phyloP scores from a whole-genome alignment of 2,888 invertebrate genomes.

The Hirtodrosophila confusa region DNA sequence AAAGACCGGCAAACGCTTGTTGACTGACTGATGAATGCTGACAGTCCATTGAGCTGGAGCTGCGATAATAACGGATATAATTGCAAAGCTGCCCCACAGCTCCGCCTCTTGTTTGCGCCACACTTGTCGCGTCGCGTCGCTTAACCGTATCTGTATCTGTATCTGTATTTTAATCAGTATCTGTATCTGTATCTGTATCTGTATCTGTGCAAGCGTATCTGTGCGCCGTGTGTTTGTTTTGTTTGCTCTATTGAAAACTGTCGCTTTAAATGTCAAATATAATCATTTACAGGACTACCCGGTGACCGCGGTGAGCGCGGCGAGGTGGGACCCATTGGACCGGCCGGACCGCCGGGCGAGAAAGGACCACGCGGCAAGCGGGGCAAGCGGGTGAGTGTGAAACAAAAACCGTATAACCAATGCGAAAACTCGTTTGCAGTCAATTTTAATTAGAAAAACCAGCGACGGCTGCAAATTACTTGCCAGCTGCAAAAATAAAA shows the following conservation, averaged over 20 bases:
- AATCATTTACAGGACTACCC: constrained; percentile 77
- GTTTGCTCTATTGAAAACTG: constrained; percentile 57
- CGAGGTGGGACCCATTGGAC: constrained; percentile 89
- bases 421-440: constrained; percentile 47
- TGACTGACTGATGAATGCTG: constrained; percentile 48
- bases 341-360: constrained; percentile 91
- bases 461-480: constrained; percentile 32
- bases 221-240: constrained; percentile 11
- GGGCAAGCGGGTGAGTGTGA: constrained; percentile 94
- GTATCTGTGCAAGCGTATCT: constrained; percentile 9
- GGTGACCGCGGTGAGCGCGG: constrained; percentile 82
- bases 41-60: constrained; percentile 45
- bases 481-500: constrained; percentile 7
- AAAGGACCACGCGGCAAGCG: constrained; percentile 95
- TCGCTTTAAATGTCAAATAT: constrained; percentile 56
- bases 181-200: constrained; percentile 12
- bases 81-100: constrained; percentile 46
- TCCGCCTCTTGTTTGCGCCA: constrained; percentile 51
- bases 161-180: constrained; percentile 9
- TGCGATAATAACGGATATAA: constrained; percentile 56
- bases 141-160: constrained; percentile 8
- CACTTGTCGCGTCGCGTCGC: constrained; percentile 36
- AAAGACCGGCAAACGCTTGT: constrained; percentile 52
- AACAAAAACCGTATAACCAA: constrained; percentile 22
- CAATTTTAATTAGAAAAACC: constrained; percentile 60